Evolutionary conservation across 2,797 vertebrate species (phyloP).

Genomic region (Tapirus indicus): DNA sequence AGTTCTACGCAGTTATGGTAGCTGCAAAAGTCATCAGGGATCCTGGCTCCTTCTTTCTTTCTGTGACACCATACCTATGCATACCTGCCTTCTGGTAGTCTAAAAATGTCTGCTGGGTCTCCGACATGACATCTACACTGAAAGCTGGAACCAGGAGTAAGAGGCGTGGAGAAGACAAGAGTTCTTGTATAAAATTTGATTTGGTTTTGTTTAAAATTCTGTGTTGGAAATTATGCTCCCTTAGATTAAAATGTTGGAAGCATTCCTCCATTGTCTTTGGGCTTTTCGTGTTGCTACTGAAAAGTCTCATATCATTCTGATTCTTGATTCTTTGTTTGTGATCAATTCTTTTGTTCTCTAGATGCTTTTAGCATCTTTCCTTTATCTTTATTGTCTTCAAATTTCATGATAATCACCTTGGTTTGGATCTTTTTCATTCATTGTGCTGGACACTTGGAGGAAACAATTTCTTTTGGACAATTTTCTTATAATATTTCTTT

Average conservation of each 20-base stretch:
- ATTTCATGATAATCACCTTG: neutral
- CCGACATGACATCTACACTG: neutral
- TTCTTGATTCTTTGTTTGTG: slow-evolving; percentile 31
- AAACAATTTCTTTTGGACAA: neutral
- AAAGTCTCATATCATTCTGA: neutral
- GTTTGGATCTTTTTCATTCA: neutral
- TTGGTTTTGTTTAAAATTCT: neutral
- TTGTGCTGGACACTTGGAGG: neutral
- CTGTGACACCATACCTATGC: neutral
- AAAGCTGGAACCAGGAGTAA: neutral
- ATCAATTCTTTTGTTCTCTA: neutral
- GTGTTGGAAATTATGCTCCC: neutral
- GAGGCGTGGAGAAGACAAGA: neutral
- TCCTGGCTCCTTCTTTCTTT: neutral
- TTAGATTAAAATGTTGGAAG: neutral
- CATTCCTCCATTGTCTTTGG: neutral
- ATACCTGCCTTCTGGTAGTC: neutral
- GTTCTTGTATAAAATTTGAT: neutral
- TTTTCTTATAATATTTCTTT: neutral
- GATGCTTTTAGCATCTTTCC: neutral
- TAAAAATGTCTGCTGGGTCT: neutral
- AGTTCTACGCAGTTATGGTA: neutral
- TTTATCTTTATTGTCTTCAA: neutral
- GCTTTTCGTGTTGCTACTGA: neutral
- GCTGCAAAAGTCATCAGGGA: neutral